Evolutionary conservation across 2,888 invertebrate genomes (phyloP), one percentile per base, ranked within the genome.

Genomic region (Uloborus plumipes): DNA sequence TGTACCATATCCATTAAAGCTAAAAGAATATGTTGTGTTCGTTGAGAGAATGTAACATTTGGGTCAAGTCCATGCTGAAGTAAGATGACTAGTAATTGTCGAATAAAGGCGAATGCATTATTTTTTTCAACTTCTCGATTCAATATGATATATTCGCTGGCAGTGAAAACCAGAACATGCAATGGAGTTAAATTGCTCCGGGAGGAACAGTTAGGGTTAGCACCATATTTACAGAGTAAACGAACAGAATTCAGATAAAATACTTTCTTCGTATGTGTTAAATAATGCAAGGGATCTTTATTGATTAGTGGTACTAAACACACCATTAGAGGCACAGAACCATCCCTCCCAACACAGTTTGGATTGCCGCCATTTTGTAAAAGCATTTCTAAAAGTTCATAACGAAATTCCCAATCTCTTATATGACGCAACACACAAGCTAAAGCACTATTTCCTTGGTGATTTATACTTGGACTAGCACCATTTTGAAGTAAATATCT

Each of bases 211-310:
- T 94, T 94, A 51, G 93, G 93, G 88, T 93, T 93, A 39, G 94
- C 94, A 84, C 94, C 93, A 87, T 93, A 91, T 87, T 93, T 92
- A 85, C 94, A 89, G 31, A 94, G 89, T 66, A 93, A 92, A 64
- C 92, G 90, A 71, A 94, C 92, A 88, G 93, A 93, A 87, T 93
- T 92, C 85, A 94, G 88, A 87, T 94, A 93, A 88, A 93, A 93
- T 87, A 92, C 93, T 91, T 93, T 93, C 92, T 93, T 93, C 85
- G 91, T 92, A 88, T 93, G 93, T 6, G 93, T 93, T 87, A 93
- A 93, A 88, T 93, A 92, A 88, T 93, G 93, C 66, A 93, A 88
- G 66, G 93, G 93, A 89, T 93, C 93, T 87, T 93, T 93, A 88
- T 94, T 93, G 78, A 94, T 93, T 50, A 94, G 89, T 62, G 93